Base-by-base conservation (phyloP, 1,140 invertebrate species). In the Drosophila ohnishii region DNA sequence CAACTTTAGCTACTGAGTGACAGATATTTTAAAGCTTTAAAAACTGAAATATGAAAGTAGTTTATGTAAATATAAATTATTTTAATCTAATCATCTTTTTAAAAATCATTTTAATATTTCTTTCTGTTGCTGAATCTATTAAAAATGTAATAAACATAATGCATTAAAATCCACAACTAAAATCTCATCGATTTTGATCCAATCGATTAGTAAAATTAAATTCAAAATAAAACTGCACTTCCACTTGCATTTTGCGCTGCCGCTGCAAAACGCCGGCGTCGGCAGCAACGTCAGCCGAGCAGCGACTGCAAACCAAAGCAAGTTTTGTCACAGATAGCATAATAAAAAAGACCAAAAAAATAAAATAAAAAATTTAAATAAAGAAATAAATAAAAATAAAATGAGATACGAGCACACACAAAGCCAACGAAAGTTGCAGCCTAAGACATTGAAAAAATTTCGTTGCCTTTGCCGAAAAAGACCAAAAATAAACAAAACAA, bases 401-500 rank as follows among this genome's bases (percentile, higher is more conserved):
- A 44, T 61, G 47, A 45, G 10, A 32, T 47, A 60, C 57, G 28
- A 35, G 30, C 37, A 30, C 66, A 63, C 55, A 73, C 50, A 71
- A 76, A 70, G 47, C 42, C 69, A 80, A 78, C 77, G 81, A 85
- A 85, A 87, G 79, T 80, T 77, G 59, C 62, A 42, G 40, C 73
- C 81, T 63, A 75, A 78, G 78, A 48, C 77, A 85, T 84, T 82
- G 75, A 82, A 81, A 77, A 77, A 10, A 75, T 82, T 77, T 73
- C 51, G 77, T 63, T 75, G 63, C 62, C 53, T 73, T 65, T 75
- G 66, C 78, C 83, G 50, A 86, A 87, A 86, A 61, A 42, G 22
- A 37, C 25, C 32, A 55, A 59, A 55, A 67, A 32, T 57, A 48
- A 63, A 42, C 1, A 64, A 74, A 50, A 42, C 1, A 5, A 19